These are phyloP conservation scores for Megathymus violae DNA, from an alignment of 1,140 invertebrate species.

Conservation along the genomic window DNA sequence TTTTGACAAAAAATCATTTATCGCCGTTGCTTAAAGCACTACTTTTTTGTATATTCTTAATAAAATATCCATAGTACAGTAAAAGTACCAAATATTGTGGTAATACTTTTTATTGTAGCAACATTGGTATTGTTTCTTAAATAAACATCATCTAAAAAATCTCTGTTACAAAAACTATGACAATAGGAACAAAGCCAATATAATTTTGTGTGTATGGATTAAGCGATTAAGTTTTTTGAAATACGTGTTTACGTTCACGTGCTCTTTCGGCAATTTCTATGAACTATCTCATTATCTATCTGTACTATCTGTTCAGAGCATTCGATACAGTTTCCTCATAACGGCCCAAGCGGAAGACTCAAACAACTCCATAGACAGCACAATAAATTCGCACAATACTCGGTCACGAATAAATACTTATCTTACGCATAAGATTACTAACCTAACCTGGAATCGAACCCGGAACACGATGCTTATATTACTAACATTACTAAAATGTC, in stretches of 20 bases:
- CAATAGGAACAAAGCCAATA: background rate
- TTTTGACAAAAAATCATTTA: no score
- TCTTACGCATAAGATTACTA: slow-evolving; percentile 32
- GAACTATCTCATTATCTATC: slow-evolving; percentile 2
- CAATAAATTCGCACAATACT: slow-evolving; percentile 30
- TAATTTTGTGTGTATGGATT: background rate
- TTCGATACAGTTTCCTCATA: slow-evolving; percentile 9
- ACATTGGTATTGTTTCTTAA: background rate
- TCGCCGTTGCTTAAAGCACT: no score
- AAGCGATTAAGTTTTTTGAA: background rate
- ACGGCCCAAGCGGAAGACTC: background rate
- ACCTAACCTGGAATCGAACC: slow-evolving; percentile 20
- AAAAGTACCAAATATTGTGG: background rate
- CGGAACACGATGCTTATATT: slow-evolving; percentile 27
- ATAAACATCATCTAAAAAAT: background rate
- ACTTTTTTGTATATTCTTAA: no score
- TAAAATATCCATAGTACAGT: no score
- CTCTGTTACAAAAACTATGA: background rate
- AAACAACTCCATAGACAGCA: slow-evolving; percentile 20
- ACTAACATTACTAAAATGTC: slow-evolving; percentile 30
- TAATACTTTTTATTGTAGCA: background rate
- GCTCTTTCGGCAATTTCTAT: background rate
- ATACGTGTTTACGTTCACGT: background rate
- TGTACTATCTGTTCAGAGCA: background rate
- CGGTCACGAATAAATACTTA: slow-evolving; percentile 34